Evolutionary conservation across 2,113 vertebrate species (phyloP), one percentile per base, ranked within the genome.

Genomic region (Lepidothrix coronata): DNA sequence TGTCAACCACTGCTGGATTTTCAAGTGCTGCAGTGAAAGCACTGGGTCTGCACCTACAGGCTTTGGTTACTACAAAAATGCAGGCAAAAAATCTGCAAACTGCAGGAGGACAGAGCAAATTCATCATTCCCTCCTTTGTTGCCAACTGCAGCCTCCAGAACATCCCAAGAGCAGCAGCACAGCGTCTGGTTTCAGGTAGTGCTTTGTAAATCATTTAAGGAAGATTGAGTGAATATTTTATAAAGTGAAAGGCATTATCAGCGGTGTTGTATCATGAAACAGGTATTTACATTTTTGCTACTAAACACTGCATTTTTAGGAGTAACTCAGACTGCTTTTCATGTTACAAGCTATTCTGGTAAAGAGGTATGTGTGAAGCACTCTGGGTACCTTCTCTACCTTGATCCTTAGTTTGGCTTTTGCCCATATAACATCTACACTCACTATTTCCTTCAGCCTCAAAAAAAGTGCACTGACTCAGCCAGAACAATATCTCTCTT

Each of bases 181-280:
- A 33, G 39, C 27, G 24, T 41, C 63, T 90, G 27, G 30, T 88
- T 95, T 80, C 85, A 90, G 79, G 75, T 78, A 88, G 37, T 62
- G 55, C 85, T 96, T 88, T 85, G 77, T 83, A 77, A 79, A 85
- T 85, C 54, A 71, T 76, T 92, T 85, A 93, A 77, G 65, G 43
- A 88, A 86, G 75, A 90, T 8, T 41, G 31, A 66, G 78, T 88
- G 82, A 90, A 62, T 80, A 73, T 93, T 94, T 86, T 54, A 84
- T 89, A 52, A 79, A 59, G 63, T 48, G 74, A 83, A 82, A 76
- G 54, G 39, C 24, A 49, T 81, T 84, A 78, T 75, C 52, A 71
- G 48, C 9, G 3, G 25, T 24, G 49, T 39, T 72, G 54, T n/a
- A 68, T 61, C 20, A 46, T 22, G 24, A 83, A 94, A 41, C 9